Evolutionary conservation across 2,797 vertebrate genomes (phyloP).

Genomic region (Peromyscus aztecus): DNA sequence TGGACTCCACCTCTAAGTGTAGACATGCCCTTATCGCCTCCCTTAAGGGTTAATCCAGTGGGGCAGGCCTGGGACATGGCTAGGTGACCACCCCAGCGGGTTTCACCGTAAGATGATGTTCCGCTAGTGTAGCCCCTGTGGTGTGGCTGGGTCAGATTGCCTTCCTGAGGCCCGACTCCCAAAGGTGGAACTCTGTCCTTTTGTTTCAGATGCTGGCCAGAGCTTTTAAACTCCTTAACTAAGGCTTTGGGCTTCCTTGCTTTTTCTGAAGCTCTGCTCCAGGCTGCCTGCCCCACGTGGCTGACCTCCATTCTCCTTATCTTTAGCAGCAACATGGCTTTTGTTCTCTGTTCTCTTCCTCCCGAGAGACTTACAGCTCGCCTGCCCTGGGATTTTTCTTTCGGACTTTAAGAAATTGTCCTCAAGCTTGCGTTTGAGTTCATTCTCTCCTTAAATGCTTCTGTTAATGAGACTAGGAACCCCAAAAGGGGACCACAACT

Average conservation of each 20-base stretch:
- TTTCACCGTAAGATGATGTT: not conserved
- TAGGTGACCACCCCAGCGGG: not conserved
- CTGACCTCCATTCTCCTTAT: not conserved
- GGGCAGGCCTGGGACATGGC: not conserved
- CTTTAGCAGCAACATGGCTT: not conserved
- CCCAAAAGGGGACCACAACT: not conserved
- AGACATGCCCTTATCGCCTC: not conserved
- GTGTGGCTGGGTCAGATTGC: not conserved
- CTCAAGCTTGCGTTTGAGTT: not conserved
- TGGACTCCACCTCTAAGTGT: not conserved
- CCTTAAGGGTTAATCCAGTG: not conserved
- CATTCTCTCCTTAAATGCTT: not conserved
- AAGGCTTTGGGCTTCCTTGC: not conserved
- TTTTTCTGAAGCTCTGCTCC: not conserved
- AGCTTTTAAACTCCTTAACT: not conserved
- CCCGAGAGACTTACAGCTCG: not conserved
- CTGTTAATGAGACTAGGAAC: not conserved
- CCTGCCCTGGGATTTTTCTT: not conserved
- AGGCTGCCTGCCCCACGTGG: not conserved
- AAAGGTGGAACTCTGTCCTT: not conserved
- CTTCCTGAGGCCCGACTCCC: not conserved
- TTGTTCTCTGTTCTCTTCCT: not conserved
- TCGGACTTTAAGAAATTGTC: not conserved
- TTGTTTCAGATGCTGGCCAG: not conserved
- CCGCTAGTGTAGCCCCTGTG: too few relatives aligned